Evolutionary conservation across 1,140 invertebrate genomes (phyloP), one percentile per base, ranked within the genome.

Genomic region (Aricia agestis): DNA sequence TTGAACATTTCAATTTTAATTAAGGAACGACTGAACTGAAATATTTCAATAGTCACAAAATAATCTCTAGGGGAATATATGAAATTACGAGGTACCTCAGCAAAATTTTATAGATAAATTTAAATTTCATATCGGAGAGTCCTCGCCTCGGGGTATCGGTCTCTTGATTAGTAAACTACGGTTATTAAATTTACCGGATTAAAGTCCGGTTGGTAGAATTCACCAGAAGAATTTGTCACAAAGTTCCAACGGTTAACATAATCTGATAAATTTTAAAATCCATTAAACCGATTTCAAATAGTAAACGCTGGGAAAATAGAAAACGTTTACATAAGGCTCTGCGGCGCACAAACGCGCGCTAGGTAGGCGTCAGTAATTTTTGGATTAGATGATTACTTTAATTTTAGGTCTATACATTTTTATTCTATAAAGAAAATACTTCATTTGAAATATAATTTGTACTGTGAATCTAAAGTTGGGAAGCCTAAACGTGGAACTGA

Each of bases 1-100:
- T 63, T 25, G 59, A 63, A 63, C 59, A 63, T 19, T 19, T 63
- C 59, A 19, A 63, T 63, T 19, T 63, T 63, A 63, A 63, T 63
- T 63, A 63, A 19, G 59, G 18, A 25, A 13, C 18, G 59, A 63
- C 59, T 63, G 59, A 63, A 25, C 10, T 63, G 59, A 25, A 63
- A 63, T 63, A 63, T 63, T 63, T 19, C 59, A 63, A 63, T 63
- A 19, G 59, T 63, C 59, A 63, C 59, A 63, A 25, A 63, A 63
- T 63, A 63, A 63, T 13, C 59, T 25, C 59, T 19, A 63, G 59
- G 59, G 59, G 11, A 63, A 63, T 63, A 19, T 63, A 63, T 63
- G 59, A 63, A 63, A 63, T 63, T 63, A 63, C 19, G 59, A 10
- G 18, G 18, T 63, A 25, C 59, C 59, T 63, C 17, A 2, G 7